Base-by-base conservation (phyloP, 2,888 invertebrate genomes). In the Subacronicta megacephala region DNA sequence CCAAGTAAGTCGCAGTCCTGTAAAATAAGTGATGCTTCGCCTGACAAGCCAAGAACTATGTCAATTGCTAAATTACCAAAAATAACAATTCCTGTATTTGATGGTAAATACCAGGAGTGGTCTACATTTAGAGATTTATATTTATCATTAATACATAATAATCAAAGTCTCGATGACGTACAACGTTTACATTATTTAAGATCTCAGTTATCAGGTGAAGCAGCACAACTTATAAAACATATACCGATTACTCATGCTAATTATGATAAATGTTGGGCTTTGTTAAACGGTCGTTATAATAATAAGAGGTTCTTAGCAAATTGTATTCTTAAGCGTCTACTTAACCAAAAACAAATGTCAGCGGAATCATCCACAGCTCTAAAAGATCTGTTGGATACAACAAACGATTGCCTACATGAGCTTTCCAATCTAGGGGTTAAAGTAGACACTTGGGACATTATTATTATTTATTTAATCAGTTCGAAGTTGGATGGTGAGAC, bases 21-120 rank as follows among this genome's bases (percentile, higher is more conserved):
- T 7, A 36, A 23, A 26, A 10, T 46, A 23, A 15, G 38, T 16
- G 47, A 29, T 18, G 38, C 10, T 47, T 38, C 47, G 18, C 33
- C 44, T 13, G 44, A 44, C n/a, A 44, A 16, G 13, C 6, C 26
- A 6, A 26, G 10, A 10, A 10, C 7, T 1, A n/a, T n/a, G n/a
- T 26, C 26, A 7, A 2, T 35, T 4, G 33, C 9, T 3, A 33
- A 31, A 35, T 20, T 44, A 3, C 44, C 44, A 13, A 33, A 37
- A 20, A 46, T 44, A 16, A 20, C 7, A 13, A 36, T 46, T 7
- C 46, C 46, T 1, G 29, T 17, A 3, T 46, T 46, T 15, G 37
- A 37, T 42, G 41, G 41, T 1, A 41, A 26, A n/a, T n/a, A n/a
- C n/a, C n/a, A n/a, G n/a, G n/a, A n/a, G n/a, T n/a, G n/a, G n/a